Conservation (phyloP, 1,140 invertebrate genomes). For the Cydia splendana region DNA sequence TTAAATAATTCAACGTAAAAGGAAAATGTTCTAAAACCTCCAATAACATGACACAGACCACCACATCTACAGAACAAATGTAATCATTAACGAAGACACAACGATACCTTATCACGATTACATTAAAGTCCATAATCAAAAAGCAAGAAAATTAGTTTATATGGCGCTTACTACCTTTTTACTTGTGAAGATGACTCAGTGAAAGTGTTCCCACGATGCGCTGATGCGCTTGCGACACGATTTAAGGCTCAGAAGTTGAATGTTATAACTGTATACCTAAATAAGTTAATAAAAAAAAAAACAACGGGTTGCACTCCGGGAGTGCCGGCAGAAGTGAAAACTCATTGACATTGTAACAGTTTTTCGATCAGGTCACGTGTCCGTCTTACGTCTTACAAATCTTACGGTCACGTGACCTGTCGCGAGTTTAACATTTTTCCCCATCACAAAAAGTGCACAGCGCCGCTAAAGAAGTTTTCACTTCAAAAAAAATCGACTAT, state of each 20-base stretch:
- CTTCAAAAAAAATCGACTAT: too few relatives aligned
- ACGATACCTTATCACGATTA: not conserved
- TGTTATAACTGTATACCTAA: not conserved
- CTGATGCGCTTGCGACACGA: slow-evolving; percentile 9
- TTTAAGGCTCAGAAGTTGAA: not conserved
- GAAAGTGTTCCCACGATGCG: slow-evolving; percentile 28
- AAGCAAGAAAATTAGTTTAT: not conserved
- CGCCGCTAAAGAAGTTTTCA: too few relatives aligned
- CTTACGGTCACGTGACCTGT: too few relatives aligned
- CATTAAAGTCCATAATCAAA: not conserved
- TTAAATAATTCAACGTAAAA: not conserved
- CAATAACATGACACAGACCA: not conserved
- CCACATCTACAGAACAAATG: not conserved
- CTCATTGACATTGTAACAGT: too few relatives aligned
- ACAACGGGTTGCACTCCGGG: too few relatives aligned
- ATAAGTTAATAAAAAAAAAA: too few relatives aligned
- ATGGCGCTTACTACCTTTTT: not conserved
- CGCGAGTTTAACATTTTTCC: too few relatives aligned
- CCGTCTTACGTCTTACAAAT: too few relatives aligned
- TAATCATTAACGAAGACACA: too few relatives aligned
- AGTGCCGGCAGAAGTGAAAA: too few relatives aligned
- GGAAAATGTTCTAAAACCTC: not conserved
- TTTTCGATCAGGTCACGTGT: too few relatives aligned
- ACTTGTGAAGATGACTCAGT: not conserved
- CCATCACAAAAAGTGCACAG: too few relatives aligned